These are phyloP conservation scores for Mormoops blainvillei DNA, from an alignment of 2,113 vertebrate species.

Conservation along the genomic window DNA sequence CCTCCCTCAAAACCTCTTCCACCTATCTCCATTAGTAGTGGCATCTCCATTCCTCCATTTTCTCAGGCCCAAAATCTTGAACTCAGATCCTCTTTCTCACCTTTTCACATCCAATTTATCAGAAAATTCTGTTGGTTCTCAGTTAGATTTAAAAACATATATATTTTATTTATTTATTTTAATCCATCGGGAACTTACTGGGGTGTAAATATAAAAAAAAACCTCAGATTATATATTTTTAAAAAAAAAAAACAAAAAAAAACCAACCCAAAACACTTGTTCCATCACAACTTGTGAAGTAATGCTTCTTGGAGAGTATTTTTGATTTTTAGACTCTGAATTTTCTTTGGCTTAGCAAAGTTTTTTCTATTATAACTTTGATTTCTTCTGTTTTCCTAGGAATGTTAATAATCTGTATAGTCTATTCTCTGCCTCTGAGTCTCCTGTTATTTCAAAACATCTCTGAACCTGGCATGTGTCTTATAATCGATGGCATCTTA, in stretches of 20 bases:
- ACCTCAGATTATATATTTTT: neutral
- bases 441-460: neutral
- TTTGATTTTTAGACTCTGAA: neutral
- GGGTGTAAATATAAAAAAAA: neutral
- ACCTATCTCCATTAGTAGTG: neutral
- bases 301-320: neutral
- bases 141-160: neutral
- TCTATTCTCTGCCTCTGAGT: neutral
- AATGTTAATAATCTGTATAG: neutral
- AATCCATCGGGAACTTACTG: neutral
- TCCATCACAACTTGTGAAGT: neutral
- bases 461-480: neutral
- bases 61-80: neutral
- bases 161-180: neutral
- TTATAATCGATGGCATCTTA: neutral
- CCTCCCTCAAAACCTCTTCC: neutral
- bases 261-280: neutral
- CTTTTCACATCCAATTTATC: neutral
- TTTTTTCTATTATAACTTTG: neutral
- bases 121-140: neutral
- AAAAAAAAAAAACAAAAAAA: neutral
- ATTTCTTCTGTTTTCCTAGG: neutral
- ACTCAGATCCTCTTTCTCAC: neutral
- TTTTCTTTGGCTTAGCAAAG: neutral
- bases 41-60: neutral